Conservation (phyloP, 2,888 invertebrate genomes). For the Polyommatus iphigenia region DNA sequence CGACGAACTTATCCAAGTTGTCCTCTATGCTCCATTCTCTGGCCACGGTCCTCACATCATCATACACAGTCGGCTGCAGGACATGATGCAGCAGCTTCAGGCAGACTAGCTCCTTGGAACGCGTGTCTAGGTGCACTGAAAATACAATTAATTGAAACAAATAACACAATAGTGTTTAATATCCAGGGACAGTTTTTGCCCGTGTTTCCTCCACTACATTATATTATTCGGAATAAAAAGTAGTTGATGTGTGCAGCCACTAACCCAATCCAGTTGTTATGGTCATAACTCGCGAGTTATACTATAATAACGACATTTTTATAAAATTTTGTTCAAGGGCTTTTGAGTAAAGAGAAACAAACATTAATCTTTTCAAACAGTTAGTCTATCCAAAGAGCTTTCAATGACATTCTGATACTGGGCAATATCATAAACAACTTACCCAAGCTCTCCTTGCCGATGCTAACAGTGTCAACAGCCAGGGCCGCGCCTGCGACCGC, state of each 20-base stretch:
- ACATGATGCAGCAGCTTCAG: conserved; percentile 81
- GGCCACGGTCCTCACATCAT: conserved; percentile 80
- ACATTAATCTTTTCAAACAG: too few relatives aligned
- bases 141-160: not conserved
- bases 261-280: too few relatives aligned
- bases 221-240: too few relatives aligned
- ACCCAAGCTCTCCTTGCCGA: conserved; percentile 65
- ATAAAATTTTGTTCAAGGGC: too few relatives aligned
- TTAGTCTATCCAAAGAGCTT: too few relatives aligned
- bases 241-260: too few relatives aligned
- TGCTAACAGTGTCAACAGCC: conserved; percentile 50
- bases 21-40: conserved; percentile 80
- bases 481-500: conserved; percentile 56
- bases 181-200: not conserved
- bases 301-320: too few relatives aligned
- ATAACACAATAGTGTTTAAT: not conserved
- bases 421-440: conserved; percentile 40
- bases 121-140: conserved; percentile 73
- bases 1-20: conserved; percentile 79
- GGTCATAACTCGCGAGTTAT: too few relatives aligned
- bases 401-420: too few relatives aligned
- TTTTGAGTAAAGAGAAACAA: too few relatives aligned
- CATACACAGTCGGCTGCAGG: conserved; percentile 80
- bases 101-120: conserved; percentile 78
- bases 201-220: too few relatives aligned